Conservation (phyloP, 2,888 invertebrate species). For the Acronicta aceris region DNA sequence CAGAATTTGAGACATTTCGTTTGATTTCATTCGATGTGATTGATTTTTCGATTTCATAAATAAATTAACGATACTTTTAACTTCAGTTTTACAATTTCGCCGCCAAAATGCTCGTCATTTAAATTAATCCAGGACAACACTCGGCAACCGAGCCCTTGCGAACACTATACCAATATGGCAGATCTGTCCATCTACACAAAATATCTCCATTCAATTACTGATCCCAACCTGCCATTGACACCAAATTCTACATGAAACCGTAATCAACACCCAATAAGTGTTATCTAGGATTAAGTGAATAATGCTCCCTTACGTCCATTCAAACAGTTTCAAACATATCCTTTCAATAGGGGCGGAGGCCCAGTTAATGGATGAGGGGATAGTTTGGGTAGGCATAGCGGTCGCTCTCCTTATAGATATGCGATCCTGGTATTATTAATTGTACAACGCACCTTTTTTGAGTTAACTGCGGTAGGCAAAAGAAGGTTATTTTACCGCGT, state of each 20-base stretch:
- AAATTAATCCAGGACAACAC: too few species aligned
- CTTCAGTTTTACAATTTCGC: too few species aligned
- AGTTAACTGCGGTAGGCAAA: not conserved
- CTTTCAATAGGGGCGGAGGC: conserved; percentile 25
- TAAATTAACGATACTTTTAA: too few species aligned
- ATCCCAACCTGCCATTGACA: not conserved
- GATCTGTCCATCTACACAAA: not conserved
- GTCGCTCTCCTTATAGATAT: conserved; percentile 21
- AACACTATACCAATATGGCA: not conserved
- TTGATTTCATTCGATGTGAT: too few species aligned
- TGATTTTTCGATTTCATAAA: too few species aligned
- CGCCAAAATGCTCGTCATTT: too few species aligned
- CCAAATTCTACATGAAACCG: conserved; percentile 10
- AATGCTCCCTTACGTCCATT: conserved; percentile 23
- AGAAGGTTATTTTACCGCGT: not conserved
- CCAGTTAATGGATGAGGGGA: conserved; percentile 49
- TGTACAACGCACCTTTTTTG: not conserved
- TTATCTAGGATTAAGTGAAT: conserved; percentile 32
- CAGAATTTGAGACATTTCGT: too few species aligned
- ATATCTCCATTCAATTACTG: not conserved
- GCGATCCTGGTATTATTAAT: conserved; percentile 34
- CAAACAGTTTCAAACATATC: conserved; percentile 31
- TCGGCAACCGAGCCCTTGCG: too few species aligned
- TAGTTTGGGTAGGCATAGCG: conserved; percentile 17
- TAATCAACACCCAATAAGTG: conserved; percentile 29